phyloP scores from a whole-genome alignment of 2,888 invertebrate genomes.

The Sycophila texana region DNA sequence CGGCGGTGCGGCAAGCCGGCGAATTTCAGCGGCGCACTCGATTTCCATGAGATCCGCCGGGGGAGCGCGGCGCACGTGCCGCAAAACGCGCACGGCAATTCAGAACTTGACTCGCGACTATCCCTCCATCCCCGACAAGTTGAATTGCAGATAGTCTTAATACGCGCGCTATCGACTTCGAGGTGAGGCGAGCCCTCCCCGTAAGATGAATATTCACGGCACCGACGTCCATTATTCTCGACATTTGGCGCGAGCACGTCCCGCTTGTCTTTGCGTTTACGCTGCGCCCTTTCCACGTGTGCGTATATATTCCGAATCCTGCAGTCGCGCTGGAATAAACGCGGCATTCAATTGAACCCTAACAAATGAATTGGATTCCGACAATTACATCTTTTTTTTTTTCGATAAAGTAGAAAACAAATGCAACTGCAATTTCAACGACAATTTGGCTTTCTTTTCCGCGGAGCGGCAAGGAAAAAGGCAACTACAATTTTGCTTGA shows the following conservation, averaged over 20 bases:
- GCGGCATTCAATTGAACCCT: slow-evolving; percentile 7
- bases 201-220: slow-evolving; percentile 45
- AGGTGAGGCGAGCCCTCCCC: background rate
- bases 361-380: slow-evolving; percentile 21
- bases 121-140: slow-evolving; percentile 19
- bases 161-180: slow-evolving; percentile 21
- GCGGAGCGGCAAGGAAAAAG: too few relatives aligned
- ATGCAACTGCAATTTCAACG: background rate
- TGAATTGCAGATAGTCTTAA: slow-evolving; percentile 42
- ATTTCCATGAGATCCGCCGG: background rate
- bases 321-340: background rate
- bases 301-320: background rate
- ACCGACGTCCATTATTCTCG: slow-evolving; percentile 33
- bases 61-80: background rate
- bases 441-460: too few relatives aligned
- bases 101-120: slow-evolving; percentile 33
- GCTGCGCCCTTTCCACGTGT: background rate
- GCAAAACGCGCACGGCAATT: slow-evolving; percentile 16
- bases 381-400: background rate
- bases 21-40: background rate
- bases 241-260: slow-evolving; percentile 24
- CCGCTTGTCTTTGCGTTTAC: background rate
- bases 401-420: background rate
- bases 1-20: background rate
- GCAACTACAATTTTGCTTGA: too few relatives aligned